phyloP scores from a whole-genome alignment of 2,113 vertebrate species.

The Leucosticte australis region DNA sequence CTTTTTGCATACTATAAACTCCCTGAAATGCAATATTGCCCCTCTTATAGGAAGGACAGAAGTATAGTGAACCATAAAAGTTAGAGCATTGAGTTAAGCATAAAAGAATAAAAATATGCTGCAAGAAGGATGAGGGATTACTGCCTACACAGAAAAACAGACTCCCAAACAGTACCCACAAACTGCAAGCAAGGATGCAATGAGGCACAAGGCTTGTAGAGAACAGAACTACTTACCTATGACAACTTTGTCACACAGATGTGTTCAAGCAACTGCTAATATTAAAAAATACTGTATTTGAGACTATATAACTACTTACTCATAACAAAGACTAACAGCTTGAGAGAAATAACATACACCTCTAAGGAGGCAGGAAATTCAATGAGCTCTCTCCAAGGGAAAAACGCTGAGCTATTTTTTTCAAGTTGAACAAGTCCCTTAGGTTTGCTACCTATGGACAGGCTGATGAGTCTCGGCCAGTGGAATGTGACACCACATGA shows the following conservation, averaged over 20 bases:
- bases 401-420: not conserved
- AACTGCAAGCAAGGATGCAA: not conserved
- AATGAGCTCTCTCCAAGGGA: accelerated
- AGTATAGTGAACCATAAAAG: not conserved
- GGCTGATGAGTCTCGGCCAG: not conserved
- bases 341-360: not conserved
- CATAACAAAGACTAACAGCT: not conserved
- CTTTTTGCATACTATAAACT: not conserved
- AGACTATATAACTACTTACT: not conserved
- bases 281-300: not conserved
- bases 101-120: not conserved
- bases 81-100: not conserved
- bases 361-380: not conserved
- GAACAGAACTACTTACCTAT: not conserved
- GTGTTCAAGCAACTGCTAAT: not conserved
- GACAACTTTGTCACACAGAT: not conserved
- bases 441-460: not conserved
- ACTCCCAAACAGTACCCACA: not conserved
- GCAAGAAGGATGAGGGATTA: not conserved
- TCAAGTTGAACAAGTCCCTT: not conserved
- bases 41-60: not conserved
- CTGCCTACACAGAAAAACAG: accelerated
- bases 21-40: accelerated
- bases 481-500: not conserved
- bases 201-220: not conserved